These are phyloP conservation scores for Iselma pallidipennis DNA, from an alignment of 2,888 invertebrate genomes.

Conservation along the genomic window DNA sequence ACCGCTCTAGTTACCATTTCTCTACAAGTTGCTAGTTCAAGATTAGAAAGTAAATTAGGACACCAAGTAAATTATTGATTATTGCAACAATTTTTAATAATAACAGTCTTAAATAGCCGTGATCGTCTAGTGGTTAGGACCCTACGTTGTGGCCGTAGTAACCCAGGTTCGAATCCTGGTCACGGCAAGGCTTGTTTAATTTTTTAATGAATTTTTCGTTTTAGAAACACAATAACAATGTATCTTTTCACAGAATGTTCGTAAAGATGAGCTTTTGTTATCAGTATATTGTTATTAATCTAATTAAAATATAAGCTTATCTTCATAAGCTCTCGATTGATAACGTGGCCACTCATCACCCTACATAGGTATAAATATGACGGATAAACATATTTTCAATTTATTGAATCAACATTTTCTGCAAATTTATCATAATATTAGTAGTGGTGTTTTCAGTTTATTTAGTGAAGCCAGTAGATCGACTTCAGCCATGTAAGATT, in stretches of 20 bases:
- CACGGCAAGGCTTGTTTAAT: slow-evolving; percentile 50
- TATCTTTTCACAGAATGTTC: too few species aligned
- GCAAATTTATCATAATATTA: neutral
- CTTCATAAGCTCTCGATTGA: neutral
- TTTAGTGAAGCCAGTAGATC: too few species aligned
- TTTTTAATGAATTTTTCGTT: too few species aligned
- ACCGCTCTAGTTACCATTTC: too few species aligned
- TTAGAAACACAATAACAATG: too few species aligned
- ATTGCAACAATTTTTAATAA: neutral
- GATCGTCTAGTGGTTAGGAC: slow-evolving; percentile 56
- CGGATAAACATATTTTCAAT: too few species aligned
- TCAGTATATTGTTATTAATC: neutral
- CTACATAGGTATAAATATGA: too few species aligned
- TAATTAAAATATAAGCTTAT: neutral
- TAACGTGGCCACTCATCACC: neutral
- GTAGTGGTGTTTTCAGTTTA: too few species aligned
- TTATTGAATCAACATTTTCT: neutral
- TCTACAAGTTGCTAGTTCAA: too few species aligned
- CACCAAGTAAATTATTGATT: neutral
- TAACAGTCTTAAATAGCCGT: slow-evolving; percentile 40
- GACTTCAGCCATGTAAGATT: neutral
- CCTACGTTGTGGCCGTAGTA: slow-evolving; percentile 66
- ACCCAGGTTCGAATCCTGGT: slow-evolving; percentile 67
- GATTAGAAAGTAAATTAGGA: too few species aligned
- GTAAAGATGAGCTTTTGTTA: neutral